A percentile compares a stretch with the other conserved stretches of the same genome.
Evolutionary conservation across 2,888 invertebrate genomes (phyloP).

Genomic region (Cheilosia vernalis): DNA sequence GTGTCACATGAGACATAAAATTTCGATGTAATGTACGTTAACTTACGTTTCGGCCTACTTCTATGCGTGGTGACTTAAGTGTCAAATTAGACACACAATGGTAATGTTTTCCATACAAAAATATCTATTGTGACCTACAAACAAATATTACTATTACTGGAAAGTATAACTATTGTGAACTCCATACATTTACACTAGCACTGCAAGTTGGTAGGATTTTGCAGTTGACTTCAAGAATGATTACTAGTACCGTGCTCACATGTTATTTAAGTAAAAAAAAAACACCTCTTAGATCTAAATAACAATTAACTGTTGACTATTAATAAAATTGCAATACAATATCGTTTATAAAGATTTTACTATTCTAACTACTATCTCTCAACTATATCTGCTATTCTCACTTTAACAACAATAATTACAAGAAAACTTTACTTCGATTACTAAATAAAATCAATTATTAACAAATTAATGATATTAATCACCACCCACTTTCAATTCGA

Average conservation of each 20-base stretch:
- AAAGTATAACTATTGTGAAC: too few species aligned
- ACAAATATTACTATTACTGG: too few species aligned
- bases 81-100: too few species aligned
- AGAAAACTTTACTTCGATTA: constrained; percentile 1
- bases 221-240: neutral
- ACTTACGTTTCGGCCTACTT: too few species aligned
- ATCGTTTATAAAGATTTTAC: constrained; percentile 45
- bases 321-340: constrained; percentile 33
- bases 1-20: too few species aligned
- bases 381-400: constrained; percentile 41
- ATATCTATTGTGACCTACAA: too few species aligned
- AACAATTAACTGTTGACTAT: constrained; percentile 43
- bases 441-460: neutral
- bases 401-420: constrained; percentile 10
- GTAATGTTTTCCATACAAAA: too few species aligned
- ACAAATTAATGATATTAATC: constrained; percentile 42
- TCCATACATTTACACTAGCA: too few species aligned
- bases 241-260: neutral
- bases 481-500: constrained; percentile 63
- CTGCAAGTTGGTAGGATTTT: too few species aligned
- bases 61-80: too few species aligned
- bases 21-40: too few species aligned
- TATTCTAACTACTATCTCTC: constrained; percentile 59
- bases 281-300: neutral
- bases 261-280: neutral